Evolutionary conservation across 2,797 vertebrate genomes (phyloP).

Genomic region (Leptatherina wallacei): DNA sequence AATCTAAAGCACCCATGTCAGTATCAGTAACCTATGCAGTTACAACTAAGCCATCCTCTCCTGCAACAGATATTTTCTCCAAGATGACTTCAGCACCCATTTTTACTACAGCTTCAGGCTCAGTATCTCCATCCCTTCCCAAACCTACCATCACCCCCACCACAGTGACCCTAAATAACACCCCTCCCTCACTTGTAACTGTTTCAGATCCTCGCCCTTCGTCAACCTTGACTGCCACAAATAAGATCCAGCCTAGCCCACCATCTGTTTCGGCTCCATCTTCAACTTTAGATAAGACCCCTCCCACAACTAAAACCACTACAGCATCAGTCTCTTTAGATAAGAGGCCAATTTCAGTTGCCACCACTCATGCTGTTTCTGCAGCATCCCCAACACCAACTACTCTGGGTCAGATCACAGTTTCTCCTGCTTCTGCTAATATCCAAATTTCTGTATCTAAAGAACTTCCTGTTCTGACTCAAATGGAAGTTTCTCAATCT

Average conservation of each 20-base stretch:
- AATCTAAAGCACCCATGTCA: slow-evolving; percentile 36
- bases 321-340: slow-evolving; percentile 35
- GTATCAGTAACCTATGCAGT: slow-evolving; percentile 16
- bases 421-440: slow-evolving; percentile 14
- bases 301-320: slow-evolving; percentile 32
- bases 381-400: slow-evolving; percentile 25
- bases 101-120: slow-evolving; percentile 33
- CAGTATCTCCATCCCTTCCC: slow-evolving; percentile 20
- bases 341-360: slow-evolving; percentile 43
- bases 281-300: slow-evolving; percentile 42
- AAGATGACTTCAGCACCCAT: slow-evolving; percentile 32
- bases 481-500: slow-evolving; percentile 5
- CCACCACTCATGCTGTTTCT: slow-evolving; percentile 29
- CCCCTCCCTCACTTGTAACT: slow-evolving; percentile 24
- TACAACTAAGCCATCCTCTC: slow-evolving; percentile 25
- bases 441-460: slow-evolving; percentile 28
- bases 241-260: slow-evolving; percentile 46
- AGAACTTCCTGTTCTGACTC: slow-evolving; percentile 6
- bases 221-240: slow-evolving; percentile 7
- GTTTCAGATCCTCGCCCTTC: slow-evolving; percentile 23
- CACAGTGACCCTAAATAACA: slow-evolving; percentile 40
- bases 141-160: slow-evolving; percentile 41
- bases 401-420: slow-evolving; percentile 30
- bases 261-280: slow-evolving; percentile 36
- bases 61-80: slow-evolving; percentile 15